Evolutionary conservation across 2,888 invertebrate species (phyloP).

Genomic region (Endomychus coccineus): DNA sequence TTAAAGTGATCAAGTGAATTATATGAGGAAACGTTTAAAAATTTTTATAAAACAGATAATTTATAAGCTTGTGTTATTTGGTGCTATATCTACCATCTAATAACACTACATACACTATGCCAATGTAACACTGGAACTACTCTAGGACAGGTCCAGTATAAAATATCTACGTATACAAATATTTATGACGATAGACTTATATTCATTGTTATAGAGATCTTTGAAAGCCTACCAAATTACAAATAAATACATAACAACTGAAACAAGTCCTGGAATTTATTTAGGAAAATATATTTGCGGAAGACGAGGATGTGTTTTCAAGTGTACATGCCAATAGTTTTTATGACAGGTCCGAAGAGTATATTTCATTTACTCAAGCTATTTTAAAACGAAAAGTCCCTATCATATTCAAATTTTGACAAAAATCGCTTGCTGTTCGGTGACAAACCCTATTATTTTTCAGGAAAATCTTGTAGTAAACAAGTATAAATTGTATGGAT

Average conservation of each 20-base stretch:
- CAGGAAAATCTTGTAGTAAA: too few species aligned
- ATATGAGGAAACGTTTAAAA: too few species aligned
- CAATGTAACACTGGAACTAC: constrained; percentile 26
- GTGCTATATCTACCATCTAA: constrained; percentile 27
- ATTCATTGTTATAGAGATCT: constrained; percentile 41
- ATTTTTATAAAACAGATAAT: too few species aligned
- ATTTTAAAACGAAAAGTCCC: too few species aligned
- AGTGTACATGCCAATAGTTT: constrained; percentile 11
- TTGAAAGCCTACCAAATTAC: constrained; percentile 35
- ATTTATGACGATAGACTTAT: constrained; percentile 41
- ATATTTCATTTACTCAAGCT: too few species aligned
- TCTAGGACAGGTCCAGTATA: constrained; percentile 37
- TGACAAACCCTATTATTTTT: too few species aligned
- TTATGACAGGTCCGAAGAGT: too few species aligned
- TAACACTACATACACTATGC: constrained; percentile 13
- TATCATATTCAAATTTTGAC: too few species aligned
- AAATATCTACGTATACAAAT: constrained; percentile 40
- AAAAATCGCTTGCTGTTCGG: too few species aligned
- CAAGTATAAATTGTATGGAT: too few species aligned
- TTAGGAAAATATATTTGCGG: constrained; percentile 7
- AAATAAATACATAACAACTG: constrained; percentile 14
- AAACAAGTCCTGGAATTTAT: constrained; percentile 15
- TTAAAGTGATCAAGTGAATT: too few species aligned
- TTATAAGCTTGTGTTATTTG: constrained; percentile 21
- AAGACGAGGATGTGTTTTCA: constrained; percentile 16